These are phyloP conservation scores for Aplocera efformata DNA, from an alignment of 2,888 invertebrate species.

Conservation along the genomic window DNA sequence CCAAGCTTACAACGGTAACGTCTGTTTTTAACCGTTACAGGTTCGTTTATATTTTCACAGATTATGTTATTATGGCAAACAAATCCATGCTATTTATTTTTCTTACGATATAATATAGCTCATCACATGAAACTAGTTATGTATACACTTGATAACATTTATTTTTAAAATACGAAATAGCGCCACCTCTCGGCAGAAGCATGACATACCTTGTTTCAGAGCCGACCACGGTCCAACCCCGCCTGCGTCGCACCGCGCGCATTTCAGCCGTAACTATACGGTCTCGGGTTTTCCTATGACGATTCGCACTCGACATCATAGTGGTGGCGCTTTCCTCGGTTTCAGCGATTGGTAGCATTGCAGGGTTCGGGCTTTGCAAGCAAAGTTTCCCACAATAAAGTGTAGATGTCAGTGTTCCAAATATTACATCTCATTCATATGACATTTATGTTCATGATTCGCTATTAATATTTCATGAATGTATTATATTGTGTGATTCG, in stretches of 20 bases:
- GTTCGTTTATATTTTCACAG: too few species aligned
- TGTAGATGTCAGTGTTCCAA: constrained; percentile 45
- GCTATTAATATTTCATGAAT: not conserved
- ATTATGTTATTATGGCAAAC: too few species aligned
- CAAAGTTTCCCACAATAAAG: constrained; percentile 24
- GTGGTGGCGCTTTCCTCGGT: constrained; percentile 62
- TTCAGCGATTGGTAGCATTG: constrained; percentile 71
- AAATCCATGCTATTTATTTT: too few species aligned
- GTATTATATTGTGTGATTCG: too few species aligned
- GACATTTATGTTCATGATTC: not conserved
- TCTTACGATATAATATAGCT: too few species aligned
- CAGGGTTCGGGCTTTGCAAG: constrained; percentile 17
- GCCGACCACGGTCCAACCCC: constrained; percentile 89
- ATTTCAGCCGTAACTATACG: constrained; percentile 70
- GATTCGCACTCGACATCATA: constrained; percentile 42
- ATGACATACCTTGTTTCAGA: constrained; percentile 84
- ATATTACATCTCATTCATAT: constrained; percentile 2
- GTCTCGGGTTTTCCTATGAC: constrained; percentile 63
- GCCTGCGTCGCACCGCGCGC: constrained; percentile 78
- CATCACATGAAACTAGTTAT: too few species aligned
- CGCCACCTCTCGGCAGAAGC: constrained; percentile 51
- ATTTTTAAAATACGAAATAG: constrained; percentile 23
- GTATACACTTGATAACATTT: too few species aligned
- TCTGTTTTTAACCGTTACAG: too few species aligned
- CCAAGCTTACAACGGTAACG: too few species aligned